Percentiles rank a stretch among this genome's conserved stretches.
These are phyloP conservation scores for Silurus lanzhouensis DNA, from an alignment of 2,797 vertebrate genomes.

Conservation along the genomic window DNA sequence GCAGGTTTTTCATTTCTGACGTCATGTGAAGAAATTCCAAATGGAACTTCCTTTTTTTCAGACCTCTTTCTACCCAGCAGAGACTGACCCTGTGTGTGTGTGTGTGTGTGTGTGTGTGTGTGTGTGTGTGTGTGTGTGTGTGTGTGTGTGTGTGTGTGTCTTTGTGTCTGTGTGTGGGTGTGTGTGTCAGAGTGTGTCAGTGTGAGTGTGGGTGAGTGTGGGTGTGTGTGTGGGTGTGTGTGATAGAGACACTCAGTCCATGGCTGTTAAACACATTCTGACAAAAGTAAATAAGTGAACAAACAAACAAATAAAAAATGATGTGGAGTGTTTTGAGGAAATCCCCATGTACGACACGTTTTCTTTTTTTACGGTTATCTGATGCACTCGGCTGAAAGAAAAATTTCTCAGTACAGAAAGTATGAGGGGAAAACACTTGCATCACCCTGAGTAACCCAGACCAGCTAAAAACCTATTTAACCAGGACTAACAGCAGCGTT, in stretches of 20 bases:
- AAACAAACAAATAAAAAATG: too few species aligned
- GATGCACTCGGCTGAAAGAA: too few species aligned
- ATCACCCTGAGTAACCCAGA: too few species aligned
- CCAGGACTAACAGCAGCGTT: too few species aligned
- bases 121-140: not conserved
- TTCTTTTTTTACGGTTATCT: too few species aligned
- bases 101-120: slow-evolving; percentile 9
- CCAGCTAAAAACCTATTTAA: too few species aligned
- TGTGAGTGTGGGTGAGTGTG: not conserved
- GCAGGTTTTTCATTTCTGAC: not conserved
- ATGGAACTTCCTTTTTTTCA: not conserved
- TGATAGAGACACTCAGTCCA: too few species aligned
- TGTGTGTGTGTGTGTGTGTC: not conserved
- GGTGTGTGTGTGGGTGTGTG: not conserved
- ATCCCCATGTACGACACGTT: too few species aligned
- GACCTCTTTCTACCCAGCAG: not conserved
- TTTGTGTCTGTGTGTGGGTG: slow-evolving; percentile 4
- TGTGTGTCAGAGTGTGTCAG: not conserved
- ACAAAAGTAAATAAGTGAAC: not conserved
- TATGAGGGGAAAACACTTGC: too few species aligned
- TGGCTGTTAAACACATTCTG: not conserved
- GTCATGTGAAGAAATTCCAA: not conserved
- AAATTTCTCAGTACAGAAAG: too few species aligned
- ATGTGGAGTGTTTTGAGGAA: too few species aligned
- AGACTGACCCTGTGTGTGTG: not conserved